Percentiles rank a stretch among this genome's conserved stretches.
Conservation (phyloP, 2,888 invertebrate genomes). For the Sarcophaga rosellei region DNA sequence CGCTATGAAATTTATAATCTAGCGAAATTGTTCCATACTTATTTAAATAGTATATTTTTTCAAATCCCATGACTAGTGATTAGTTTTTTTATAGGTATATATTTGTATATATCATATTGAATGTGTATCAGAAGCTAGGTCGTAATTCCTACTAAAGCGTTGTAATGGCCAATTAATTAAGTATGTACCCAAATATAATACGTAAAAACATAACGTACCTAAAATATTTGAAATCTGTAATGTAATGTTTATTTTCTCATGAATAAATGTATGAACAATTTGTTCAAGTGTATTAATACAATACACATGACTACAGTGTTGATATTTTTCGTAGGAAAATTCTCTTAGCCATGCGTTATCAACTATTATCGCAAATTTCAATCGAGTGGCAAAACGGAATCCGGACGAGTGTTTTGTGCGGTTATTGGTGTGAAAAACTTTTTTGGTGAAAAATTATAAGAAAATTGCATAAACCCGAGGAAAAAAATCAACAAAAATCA, state of each 20-base stretch:
- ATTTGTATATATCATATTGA: too few relatives aligned
- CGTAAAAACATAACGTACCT: too few relatives aligned
- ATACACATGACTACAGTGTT: slow-evolving; percentile 22
- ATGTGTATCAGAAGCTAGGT: too few relatives aligned
- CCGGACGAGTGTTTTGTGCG: slow-evolving; percentile 56
- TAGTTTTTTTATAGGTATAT: too few relatives aligned
- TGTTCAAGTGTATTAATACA: background rate
- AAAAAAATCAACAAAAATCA: slow-evolving; percentile 68
- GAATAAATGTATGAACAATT: background rate
- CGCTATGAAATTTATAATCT: too few relatives aligned
- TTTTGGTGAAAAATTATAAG: slow-evolving; percentile 49
- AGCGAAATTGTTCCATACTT: too few relatives aligned
- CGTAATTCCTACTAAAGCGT: too few relatives aligned
- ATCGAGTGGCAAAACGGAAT: slow-evolving; percentile 55
- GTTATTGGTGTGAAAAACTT: slow-evolving; percentile 42
- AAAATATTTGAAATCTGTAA: too few relatives aligned
- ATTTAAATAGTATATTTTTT: too few relatives aligned
- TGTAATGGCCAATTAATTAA: too few relatives aligned
- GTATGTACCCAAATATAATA: too few relatives aligned
- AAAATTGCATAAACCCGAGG: slow-evolving; percentile 65
- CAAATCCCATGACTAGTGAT: too few relatives aligned
- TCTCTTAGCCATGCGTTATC: background rate
- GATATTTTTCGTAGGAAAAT: background rate
- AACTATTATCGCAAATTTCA: slow-evolving; percentile 24
- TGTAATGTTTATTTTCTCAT: background rate